These are phyloP conservation scores for Orycteropus afer DNA, from an alignment of 2,113 vertebrate species.

Conservation along the genomic window DNA sequence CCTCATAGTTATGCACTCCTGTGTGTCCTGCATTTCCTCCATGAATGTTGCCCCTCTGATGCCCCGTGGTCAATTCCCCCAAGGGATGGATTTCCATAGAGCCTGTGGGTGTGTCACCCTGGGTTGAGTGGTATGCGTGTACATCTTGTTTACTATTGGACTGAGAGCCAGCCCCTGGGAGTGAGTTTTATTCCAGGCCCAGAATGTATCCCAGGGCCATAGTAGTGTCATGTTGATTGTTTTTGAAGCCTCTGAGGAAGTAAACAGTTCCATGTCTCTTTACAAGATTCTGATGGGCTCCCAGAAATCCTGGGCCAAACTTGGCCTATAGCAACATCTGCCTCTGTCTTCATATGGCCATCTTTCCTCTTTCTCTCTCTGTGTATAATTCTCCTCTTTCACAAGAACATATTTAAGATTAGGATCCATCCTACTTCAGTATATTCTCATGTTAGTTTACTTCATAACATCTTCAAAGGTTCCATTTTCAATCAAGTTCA, in stretches of 20 bases:
- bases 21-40: no score
- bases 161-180: no score
- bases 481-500: neutral
- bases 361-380: neutral
- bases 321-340: neutral
- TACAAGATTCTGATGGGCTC: neutral
- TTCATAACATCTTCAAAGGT: neutral
- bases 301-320: neutral
- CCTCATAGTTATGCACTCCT: no score
- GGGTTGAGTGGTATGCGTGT: no score
- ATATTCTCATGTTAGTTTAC: neutral
- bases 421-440: neutral
- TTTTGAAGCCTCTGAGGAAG: neutral
- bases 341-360: neutral
- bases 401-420: neutral
- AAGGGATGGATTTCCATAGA: no score
- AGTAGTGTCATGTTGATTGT: neutral
- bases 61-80: no score
- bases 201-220: no score
- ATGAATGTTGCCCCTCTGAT: no score
- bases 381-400: neutral
- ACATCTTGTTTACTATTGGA: no score
- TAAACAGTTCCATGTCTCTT: neutral
- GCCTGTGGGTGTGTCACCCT: no score
- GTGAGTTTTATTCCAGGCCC: no score